Percentiles rank a stretch among this genome's conserved stretches.
phyloP scores from a whole-genome alignment of 2,113 vertebrate genomes.

The Fregetta grallaria region DNA sequence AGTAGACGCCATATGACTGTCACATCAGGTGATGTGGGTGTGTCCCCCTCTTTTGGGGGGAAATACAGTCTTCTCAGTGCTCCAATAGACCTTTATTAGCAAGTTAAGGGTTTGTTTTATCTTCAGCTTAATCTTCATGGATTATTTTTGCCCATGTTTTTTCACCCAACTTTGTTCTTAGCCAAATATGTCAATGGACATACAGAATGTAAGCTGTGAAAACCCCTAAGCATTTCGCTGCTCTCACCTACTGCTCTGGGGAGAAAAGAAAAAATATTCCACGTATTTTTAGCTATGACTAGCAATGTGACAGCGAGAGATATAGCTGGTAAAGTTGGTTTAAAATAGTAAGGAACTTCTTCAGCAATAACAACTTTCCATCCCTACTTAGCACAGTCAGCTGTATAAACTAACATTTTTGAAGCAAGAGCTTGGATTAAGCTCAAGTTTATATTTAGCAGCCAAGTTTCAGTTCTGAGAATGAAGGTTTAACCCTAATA shows the following conservation, averaged over 20 bases:
- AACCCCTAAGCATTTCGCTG: not conserved
- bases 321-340: not conserved
- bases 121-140: not conserved
- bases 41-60: not conserved
- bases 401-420: constrained; percentile 49
- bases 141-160: not conserved
- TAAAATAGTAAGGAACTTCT: constrained; percentile 45
- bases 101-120: not conserved
- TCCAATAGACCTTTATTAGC: not conserved
- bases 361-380: constrained; percentile 34
- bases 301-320: not conserved
- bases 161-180: not conserved
- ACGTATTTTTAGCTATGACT: not conserved
- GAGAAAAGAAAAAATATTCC: not conserved
- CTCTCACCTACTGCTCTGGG: not conserved
- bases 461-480: constrained; percentile 15
- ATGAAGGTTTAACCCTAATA: constrained; percentile 27
- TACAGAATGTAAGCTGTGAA: not conserved
- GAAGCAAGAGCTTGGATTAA: constrained; percentile 24
- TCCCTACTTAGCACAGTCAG: constrained; percentile 24
- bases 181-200: not conserved
- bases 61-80: not conserved
- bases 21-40: not conserved
- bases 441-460: constrained; percentile 46
- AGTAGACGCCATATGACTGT: not conserved